A percentile compares a stretch with the other conserved stretches of the same genome.
Evolutionary conservation across 2,113 vertebrate species (phyloP).

Genomic region (Bubo blakistoni): DNA sequence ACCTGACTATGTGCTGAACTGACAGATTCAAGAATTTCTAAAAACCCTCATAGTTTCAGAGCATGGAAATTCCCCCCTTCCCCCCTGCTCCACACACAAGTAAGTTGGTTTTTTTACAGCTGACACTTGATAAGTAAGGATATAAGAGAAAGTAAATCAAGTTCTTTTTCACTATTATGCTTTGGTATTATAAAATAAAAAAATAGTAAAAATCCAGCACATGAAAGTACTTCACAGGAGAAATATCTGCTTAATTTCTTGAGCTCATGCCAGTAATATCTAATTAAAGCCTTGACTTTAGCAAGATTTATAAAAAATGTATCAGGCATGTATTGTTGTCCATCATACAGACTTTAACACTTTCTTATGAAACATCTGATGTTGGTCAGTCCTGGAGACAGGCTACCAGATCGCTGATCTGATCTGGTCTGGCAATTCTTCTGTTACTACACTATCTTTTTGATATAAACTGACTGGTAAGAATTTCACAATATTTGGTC

Average conservation of each 20-base stretch:
- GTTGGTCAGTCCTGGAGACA: background rate
- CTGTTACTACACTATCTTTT: background rate
- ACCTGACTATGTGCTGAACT: background rate
- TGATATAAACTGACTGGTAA: background rate
- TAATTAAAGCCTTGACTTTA: background rate
- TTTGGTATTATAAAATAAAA: background rate
- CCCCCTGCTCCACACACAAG: rapidly evolving
- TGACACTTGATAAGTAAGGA: background rate
- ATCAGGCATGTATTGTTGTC: background rate
- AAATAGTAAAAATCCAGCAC: background rate
- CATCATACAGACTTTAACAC: background rate
- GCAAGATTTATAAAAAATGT: background rate
- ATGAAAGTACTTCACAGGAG: rapidly evolving
- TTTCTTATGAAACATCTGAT: background rate
- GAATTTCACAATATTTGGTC: constrained; percentile 25
- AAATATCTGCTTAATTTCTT: background rate
- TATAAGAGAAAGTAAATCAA: background rate
- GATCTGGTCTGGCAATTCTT: background rate
- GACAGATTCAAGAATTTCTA: background rate
- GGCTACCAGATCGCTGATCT: background rate
- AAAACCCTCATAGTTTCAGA: background rate
- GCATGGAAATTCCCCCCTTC: rapidly evolving
- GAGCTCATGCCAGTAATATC: background rate
- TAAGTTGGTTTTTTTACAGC: background rate
- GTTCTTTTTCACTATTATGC: background rate